Percentiles rank a stretch among this genome's conserved stretches.
Evolutionary conservation across 37 sponge, comb jelly and placozoan genomes (phyloP).

Genomic region (Bolinopsis microptera): DNA sequence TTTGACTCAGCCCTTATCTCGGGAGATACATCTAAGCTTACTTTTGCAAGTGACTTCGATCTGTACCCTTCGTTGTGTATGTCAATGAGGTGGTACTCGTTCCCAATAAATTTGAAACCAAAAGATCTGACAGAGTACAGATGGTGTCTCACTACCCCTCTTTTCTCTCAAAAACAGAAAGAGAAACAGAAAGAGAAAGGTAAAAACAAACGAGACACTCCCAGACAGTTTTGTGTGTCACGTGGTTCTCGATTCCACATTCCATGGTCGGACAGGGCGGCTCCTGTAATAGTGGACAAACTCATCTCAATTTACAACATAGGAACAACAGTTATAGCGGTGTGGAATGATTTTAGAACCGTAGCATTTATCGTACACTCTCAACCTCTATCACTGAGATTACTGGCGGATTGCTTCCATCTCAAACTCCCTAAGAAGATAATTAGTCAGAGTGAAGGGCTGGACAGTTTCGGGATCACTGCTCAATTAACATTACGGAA

Average conservation of each 20-base stretch:
- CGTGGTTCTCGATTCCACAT: no score
- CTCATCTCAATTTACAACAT: not conserved
- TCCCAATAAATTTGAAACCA: not conserved
- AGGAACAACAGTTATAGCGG: not conserved
- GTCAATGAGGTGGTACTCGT: not conserved
- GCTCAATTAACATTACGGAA: not conserved
- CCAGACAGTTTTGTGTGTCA: no score
- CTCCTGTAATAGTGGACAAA: not conserved
- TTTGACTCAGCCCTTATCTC: not conserved
- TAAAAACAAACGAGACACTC: no score
- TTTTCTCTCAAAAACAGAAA: no score
- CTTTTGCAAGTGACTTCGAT: not conserved
- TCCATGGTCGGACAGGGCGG: no score
- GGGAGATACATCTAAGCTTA: not conserved
- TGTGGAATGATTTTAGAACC: not conserved
- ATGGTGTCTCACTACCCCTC: not conserved
- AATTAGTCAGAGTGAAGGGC: not conserved
- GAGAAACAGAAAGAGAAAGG: no score
- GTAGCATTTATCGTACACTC: not conserved
- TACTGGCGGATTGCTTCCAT: not conserved
- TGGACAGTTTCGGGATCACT: not conserved
- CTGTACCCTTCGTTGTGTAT: not conserved
- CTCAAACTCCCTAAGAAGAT: not conserved
- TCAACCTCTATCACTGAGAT: not conserved
- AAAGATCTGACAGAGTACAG: not conserved